Percentiles rank a stretch among this genome's conserved stretches.
Conservation (phyloP, 35 echinoderm and acorn worm genomes). For the Ptychodera flava region DNA sequence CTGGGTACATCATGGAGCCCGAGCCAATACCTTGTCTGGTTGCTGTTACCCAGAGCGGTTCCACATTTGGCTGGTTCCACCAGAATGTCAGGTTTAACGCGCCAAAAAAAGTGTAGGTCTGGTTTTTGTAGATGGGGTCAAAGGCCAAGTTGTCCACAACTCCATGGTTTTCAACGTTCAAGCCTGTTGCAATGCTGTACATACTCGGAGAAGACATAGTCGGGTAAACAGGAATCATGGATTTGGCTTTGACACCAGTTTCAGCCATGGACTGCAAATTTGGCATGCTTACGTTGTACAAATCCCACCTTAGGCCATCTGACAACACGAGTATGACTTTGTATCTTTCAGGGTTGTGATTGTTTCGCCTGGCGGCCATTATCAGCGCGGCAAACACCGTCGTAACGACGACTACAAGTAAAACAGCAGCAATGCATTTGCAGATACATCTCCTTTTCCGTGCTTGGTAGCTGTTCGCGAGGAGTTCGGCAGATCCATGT, state of each 20-base stretch:
- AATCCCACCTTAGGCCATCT: constrained; percentile 83
- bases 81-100: constrained; percentile 64
- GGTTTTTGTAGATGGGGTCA: constrained; percentile 45
- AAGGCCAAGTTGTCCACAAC: constrained; percentile 74
- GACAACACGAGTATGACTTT: constrained; percentile 52
- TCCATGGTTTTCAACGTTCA: constrained; percentile 79
- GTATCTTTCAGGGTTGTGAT: background rate
- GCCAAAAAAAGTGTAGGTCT: constrained; percentile 28
- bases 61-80: constrained; percentile 66
- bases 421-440: too few species aligned
- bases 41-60: constrained; percentile 78
- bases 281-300: constrained; percentile 36
- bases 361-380: background rate
- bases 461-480: too few species aligned
- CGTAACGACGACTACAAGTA: too few species aligned
- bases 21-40: constrained; percentile 53
- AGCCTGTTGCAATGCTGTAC: constrained; percentile 80
- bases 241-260: constrained; percentile 48
- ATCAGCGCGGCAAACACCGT: background rate
- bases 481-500: too few species aligned
- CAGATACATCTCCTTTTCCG: too few species aligned
- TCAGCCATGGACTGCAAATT: constrained; percentile 36
- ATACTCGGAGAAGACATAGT: constrained; percentile 57
- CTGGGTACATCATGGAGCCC: constrained; percentile 75
- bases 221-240: constrained; percentile 50